Conservation (phyloP, 2,888 invertebrate species). For the Junonia oenone region DNA sequence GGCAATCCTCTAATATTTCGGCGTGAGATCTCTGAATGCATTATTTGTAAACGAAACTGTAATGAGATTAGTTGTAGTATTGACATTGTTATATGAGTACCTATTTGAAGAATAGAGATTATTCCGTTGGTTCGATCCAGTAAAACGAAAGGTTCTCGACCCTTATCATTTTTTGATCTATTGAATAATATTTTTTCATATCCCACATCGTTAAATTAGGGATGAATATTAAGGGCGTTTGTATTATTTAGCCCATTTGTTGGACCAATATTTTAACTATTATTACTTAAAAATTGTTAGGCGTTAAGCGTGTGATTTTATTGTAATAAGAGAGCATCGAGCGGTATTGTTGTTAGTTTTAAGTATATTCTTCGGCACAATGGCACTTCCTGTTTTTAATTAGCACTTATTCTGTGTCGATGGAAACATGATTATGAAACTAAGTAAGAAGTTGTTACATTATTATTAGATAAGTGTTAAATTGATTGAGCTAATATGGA, state of each 20-base stretch:
- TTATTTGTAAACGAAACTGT: slow-evolving; percentile 74
- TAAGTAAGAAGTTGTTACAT: slow-evolving; percentile 79
- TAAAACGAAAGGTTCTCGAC: slow-evolving; percentile 69
- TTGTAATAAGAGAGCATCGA: slow-evolving; percentile 77
- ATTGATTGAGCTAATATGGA: slow-evolving; percentile 77
- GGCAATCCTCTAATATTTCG: slow-evolving; percentile 56
- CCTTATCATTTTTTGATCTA: slow-evolving; percentile 78
- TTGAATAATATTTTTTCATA: slow-evolving; percentile 79
- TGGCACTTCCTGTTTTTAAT: slow-evolving; percentile 80
- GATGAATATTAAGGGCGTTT: slow-evolving; percentile 80
- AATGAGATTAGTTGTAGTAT: slow-evolving; percentile 79
- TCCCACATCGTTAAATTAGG: slow-evolving; percentile 79
- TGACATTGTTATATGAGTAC: slow-evolving; percentile 78
- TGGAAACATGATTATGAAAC: slow-evolving; percentile 74
- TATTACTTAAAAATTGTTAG: slow-evolving; percentile 80
- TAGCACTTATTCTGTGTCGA: slow-evolving; percentile 80
- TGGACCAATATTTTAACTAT: slow-evolving; percentile 81
- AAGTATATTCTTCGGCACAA: slow-evolving; percentile 78
- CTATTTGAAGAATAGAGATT: slow-evolving; percentile 71
- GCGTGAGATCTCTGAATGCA: slow-evolving; percentile 69
- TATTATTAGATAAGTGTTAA: slow-evolving; percentile 80
- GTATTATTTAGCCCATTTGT: slow-evolving; percentile 81
- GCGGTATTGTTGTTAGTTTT: slow-evolving; percentile 78
- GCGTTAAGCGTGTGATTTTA: slow-evolving; percentile 80
- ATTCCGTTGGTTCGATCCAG: slow-evolving; percentile 67